A percentile compares a stretch with the other conserved stretches of the same genome.
Conservation (phyloP, 2,888 invertebrate genomes). For the Poecilus cupreus region DNA sequence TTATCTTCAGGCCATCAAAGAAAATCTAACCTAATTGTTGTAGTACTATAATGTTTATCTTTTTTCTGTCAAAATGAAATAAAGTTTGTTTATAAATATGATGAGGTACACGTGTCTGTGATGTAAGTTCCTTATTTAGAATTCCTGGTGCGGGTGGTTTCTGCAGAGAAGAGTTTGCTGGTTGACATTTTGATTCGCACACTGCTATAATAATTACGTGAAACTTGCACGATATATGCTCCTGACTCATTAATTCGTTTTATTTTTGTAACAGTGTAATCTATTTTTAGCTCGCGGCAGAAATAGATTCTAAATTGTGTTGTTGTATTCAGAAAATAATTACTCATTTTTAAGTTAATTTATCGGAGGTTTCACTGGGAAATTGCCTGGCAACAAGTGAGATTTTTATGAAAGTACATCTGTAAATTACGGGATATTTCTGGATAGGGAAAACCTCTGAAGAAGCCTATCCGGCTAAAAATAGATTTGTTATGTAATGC, state of each 20-base stretch:
- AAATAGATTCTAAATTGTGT: slow-evolving; percentile 55
- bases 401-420: slow-evolving; percentile 54
- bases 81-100: not conserved
- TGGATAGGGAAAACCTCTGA: slow-evolving; percentile 60
- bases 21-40: not conserved
- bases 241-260: slow-evolving; percentile 57
- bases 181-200: slow-evolving; percentile 53
- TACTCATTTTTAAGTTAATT: slow-evolving; percentile 13
- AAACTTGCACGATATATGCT: slow-evolving; percentile 39
- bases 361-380: slow-evolving; percentile 8
- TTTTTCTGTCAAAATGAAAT: not conserved
- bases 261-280: slow-evolving; percentile 57
- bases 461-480: slow-evolving; percentile 51
- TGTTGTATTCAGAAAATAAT: slow-evolving; percentile 36
- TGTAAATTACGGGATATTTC: slow-evolving; percentile 57
- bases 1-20: not conserved
- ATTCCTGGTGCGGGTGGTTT: not conserved
- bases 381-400: slow-evolving; percentile 54
- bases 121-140: not conserved
- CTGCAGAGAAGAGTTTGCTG: not conserved
- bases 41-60: not conserved
- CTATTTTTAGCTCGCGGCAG: slow-evolving; percentile 53
- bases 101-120: not conserved
- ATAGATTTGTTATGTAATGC: slow-evolving; percentile 55
- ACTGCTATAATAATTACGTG: slow-evolving; percentile 44